Base-by-base conservation (phyloP, 2,113 vertebrate species). In the Melanotaenia duboulayi region DNA sequence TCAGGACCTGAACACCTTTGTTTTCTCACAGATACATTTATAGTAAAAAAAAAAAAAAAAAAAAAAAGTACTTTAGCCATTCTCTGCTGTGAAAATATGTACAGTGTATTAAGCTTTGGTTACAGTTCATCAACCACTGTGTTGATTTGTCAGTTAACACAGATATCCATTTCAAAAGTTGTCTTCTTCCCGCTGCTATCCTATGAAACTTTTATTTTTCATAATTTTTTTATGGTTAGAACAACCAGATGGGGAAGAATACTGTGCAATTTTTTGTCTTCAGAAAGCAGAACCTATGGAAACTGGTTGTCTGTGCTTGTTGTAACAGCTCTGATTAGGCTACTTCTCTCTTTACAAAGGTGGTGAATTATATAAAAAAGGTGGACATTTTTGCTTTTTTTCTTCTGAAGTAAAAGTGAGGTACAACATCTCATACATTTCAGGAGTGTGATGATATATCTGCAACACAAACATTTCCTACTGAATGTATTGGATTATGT, bases 61-160 rank as follows among this genome's bases (percentile, higher is more conserved):
- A 35, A 65, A 81, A 65, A 76, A 35, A 35, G 7, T 37, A 52
- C 44, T 22, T 1, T 9, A 37, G 48, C 55, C 3, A 22, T 28
- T 32, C 22, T 79, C 32, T 13, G 48, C 22, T 44, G 28, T 54
- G 4, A 46, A 51, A 16, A 17, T 11, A 24, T 65, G 35, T 58
- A 25, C 9, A 48, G 74, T 76, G 71, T 57, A 32, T 46, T 46
- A 74, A 72, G 67, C 82, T 82, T 87, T 84, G 80, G 74, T 87
- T 57, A 3, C 14, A 28, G 28, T 48, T 24, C 22, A 20, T 71
- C 57, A 58, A 35, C 49, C 44, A 42, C 20, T 60, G 42, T 39
- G 40, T 49, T 22, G n/a, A 35, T 44, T 28, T 25, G 44, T 70
- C 28, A 56, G 35, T 48, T 12, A 60, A 76, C 20, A 48, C 46